phyloP scores from a whole-genome alignment of 2,797 vertebrate species.

The Xenops minutus region DNA sequence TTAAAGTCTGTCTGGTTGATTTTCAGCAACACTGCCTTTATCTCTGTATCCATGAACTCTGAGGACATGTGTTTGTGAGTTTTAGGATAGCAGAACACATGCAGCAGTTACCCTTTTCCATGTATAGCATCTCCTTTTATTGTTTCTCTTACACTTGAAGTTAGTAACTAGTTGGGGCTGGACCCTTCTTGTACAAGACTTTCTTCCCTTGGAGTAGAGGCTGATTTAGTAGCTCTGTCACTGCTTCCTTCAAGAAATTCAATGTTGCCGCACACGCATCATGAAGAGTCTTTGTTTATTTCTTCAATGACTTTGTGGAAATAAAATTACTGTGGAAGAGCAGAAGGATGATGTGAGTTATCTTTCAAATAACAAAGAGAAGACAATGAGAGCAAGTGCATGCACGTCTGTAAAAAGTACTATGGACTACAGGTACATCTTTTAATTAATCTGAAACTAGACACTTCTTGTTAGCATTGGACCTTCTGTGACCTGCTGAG shows the following conservation, averaged over 20 bases:
- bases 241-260: neutral
- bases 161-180: neutral
- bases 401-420: neutral
- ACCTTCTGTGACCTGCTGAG: neutral
- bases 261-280: fast-evolving
- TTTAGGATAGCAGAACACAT: neutral
- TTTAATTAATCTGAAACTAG: neutral
- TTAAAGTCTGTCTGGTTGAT: neutral
- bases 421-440: neutral
- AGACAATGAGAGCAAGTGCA: neutral
- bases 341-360: neutral
- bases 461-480: neutral
- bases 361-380: neutral
- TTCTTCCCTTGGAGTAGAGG: neutral
- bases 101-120: neutral
- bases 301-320: neutral
- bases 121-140: neutral
- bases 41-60: neutral
- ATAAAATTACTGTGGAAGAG: neutral
- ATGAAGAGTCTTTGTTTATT: neutral
- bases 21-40: neutral
- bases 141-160: neutral
- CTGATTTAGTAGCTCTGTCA: neutral
- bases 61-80: neutral
- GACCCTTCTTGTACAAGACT: neutral